Base-by-base conservation (phyloP, 2,113 vertebrate species). In the Otolemur garnettii region DNA sequence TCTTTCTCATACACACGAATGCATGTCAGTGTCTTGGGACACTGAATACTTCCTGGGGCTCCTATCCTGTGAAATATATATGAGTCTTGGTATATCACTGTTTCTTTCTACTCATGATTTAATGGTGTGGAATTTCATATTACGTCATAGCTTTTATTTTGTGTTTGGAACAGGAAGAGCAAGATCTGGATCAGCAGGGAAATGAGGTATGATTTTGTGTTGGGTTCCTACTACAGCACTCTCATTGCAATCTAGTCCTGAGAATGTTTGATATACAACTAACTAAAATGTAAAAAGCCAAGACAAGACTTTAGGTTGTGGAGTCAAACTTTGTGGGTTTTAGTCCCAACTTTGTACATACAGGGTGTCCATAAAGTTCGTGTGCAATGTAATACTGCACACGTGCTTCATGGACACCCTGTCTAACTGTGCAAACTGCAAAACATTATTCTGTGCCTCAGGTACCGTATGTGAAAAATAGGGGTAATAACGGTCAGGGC, bases 101-200 rank as follows among this genome's bases (percentile, higher is more conserved):
- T 74, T 91, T 83, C 33, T 89, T 92, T 88, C 26, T 80, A 7
- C 50, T 80, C 28, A 19, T 93, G 84, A 75, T 90, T 87, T 93
- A 91, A 64, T 86, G 53, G 11, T 89, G 28, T 86, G 14, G 38
- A 77, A 42, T 87, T 90, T 87, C 64, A 60, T 55, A 71, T 72
- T 81, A 82, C 71, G 33, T 94, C 90, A 74, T 50, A 94, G 38
- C 72, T 53, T 97, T 92, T 69, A 93, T 94, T 90, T 89, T 88
- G 2, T 98, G 22, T 97, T 98, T 95, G 98, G 97, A 99, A 9
- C 97, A 99, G 98, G 99, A 99, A 59, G 99, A 99, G 0, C 98
- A 97, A 50, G 99, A 99, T 64, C 98, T 98, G 97, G 99, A 99
- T 64, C 99, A 99, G 94, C 99, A 99, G 0, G 99, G 98, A 82